phyloP scores from a whole-genome alignment of 2,113 vertebrate species.

The Parus major region DNA sequence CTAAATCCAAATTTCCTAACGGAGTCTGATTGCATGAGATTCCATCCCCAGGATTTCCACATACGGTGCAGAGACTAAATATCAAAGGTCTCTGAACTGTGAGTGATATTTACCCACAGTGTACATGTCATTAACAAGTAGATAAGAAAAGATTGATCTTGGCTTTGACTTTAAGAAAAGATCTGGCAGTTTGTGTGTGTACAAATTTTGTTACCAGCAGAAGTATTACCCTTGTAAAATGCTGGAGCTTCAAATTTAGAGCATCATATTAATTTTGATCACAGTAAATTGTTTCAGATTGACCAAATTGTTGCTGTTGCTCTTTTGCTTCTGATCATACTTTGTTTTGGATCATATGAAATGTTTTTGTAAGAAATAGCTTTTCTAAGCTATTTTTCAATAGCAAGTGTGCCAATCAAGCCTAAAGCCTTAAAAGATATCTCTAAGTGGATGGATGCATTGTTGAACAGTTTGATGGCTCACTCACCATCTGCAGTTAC shows the following conservation, averaged over 20 bases:
- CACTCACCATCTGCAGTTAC: accelerated
- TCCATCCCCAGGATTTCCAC: neutral
- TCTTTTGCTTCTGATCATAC: neutral
- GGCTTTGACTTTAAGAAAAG: slow-evolving; percentile 1
- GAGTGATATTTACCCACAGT: slow-evolving; percentile 63
- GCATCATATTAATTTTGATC: neutral
- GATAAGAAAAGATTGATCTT: slow-evolving; percentile 50
- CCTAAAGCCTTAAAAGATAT: neutral
- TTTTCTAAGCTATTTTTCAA: neutral
- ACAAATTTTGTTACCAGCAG: neutral
- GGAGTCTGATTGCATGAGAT: neutral
- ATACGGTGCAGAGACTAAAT: neutral
- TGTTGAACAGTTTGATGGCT: neutral
- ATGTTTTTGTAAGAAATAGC: neutral
- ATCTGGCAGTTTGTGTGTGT: neutral
- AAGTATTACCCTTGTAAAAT: neutral
- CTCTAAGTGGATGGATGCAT: neutral
- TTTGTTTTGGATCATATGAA: neutral
- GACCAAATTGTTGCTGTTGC: neutral
- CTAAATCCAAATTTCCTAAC: neutral
- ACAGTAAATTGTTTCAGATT: neutral
- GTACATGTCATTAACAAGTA: slow-evolving; percentile 34
- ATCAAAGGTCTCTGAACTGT: slow-evolving; percentile 52
- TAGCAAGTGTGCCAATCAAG: neutral
- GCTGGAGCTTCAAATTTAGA: neutral